A percentile compares a stretch with the other conserved stretches of the same genome.
These are phyloP conservation scores for Melanotaenia boesemani DNA, from an alignment of 2,797 vertebrate species.

Conservation along the genomic window DNA sequence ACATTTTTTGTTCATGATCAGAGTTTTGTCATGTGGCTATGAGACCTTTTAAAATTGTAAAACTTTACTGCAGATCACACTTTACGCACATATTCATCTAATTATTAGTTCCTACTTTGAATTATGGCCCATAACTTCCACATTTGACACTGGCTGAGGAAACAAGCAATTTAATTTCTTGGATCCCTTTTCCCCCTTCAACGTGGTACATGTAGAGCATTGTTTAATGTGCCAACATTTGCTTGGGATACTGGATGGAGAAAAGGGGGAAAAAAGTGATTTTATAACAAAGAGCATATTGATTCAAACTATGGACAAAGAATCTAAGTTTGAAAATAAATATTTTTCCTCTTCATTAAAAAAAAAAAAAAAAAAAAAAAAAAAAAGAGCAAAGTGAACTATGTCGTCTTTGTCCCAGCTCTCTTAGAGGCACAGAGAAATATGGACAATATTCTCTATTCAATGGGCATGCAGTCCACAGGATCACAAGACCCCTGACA, in stretches of 20 bases:
- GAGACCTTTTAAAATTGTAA: conserved; percentile 45
- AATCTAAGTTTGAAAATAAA: conserved; percentile 86
- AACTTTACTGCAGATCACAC: conserved; percentile 51
- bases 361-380: conserved; percentile 71
- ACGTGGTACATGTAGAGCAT: conserved; percentile 72
- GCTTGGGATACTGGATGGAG: conserved; percentile 67
- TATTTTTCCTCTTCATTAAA: conserved; percentile 75
- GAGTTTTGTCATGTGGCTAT: conserved; percentile 54
- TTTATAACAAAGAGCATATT: conserved; percentile 73
- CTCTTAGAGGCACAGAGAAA: conserved; percentile 90
- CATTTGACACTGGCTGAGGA: conserved; percentile 71
- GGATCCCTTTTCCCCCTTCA: conserved; percentile 53
- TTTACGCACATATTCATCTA: conserved; percentile 48
- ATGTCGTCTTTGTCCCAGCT: conserved; percentile 77
- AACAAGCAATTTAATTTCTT: conserved; percentile 72
- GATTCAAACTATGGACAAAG: conserved; percentile 73
- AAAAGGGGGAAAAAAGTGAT: conserved; percentile 65
- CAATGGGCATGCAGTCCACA: conserved; percentile 92
- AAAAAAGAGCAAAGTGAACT: conserved; percentile 68
- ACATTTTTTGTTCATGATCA: conserved; percentile 60
- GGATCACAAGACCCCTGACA: conserved; percentile 87
- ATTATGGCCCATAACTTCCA: conserved; percentile 64
- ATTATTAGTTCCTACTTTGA: conserved; percentile 50
- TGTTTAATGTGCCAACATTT: conserved; percentile 69
- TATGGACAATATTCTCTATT: conserved; percentile 91